These are phyloP conservation scores for Pomacea canaliculata DNA, from an alignment of 2,888 invertebrate species.

Conservation along the genomic window DNA sequence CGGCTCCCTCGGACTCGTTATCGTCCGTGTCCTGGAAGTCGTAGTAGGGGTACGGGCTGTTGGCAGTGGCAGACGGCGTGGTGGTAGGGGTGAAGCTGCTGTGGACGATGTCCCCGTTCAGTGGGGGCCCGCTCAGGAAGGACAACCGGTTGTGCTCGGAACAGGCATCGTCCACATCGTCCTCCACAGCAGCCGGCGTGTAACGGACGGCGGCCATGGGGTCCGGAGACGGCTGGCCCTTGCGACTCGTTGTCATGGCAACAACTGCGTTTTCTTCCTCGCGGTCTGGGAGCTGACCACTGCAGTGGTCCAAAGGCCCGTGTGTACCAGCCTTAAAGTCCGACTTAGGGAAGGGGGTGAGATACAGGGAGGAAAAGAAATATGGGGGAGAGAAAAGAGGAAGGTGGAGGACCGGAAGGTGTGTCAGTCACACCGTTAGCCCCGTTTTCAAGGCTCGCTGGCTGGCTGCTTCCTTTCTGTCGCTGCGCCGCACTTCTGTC, in stretches of 20 bases:
- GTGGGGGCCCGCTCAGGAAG: slow-evolving; percentile 1
- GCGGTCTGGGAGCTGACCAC: background rate
- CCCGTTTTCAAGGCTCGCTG: too few relatives aligned
- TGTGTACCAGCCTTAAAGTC: too few relatives aligned
- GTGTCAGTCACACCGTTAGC: background rate
- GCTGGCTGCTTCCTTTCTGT: too few relatives aligned
- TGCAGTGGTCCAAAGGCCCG: background rate
- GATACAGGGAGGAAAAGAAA: background rate
- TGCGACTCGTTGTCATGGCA: slow-evolving; percentile 1
- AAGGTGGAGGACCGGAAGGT: background rate
- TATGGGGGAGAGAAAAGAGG: background rate
- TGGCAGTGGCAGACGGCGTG: background rate
- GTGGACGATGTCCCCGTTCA: slow-evolving; percentile 12
- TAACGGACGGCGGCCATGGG: slow-evolving; percentile 13
- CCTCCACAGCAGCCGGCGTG: slow-evolving; percentile 19
- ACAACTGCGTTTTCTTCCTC: too few relatives aligned
- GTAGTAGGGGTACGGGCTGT: slow-evolving; percentile 14
- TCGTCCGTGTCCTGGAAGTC: slow-evolving; percentile 24
- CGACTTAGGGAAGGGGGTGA: background rate
- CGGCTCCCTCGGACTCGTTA: slow-evolving; percentile 17
- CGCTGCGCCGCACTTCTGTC: too few relatives aligned
- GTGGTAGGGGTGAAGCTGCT: background rate
- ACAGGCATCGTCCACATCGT: slow-evolving; percentile 14
- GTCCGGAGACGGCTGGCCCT: slow-evolving; percentile 3
- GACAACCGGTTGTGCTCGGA: slow-evolving; percentile 12